Evolutionary conservation across 2,113 vertebrate species (phyloP).

Genomic region (Haemorhous mexicanus): DNA sequence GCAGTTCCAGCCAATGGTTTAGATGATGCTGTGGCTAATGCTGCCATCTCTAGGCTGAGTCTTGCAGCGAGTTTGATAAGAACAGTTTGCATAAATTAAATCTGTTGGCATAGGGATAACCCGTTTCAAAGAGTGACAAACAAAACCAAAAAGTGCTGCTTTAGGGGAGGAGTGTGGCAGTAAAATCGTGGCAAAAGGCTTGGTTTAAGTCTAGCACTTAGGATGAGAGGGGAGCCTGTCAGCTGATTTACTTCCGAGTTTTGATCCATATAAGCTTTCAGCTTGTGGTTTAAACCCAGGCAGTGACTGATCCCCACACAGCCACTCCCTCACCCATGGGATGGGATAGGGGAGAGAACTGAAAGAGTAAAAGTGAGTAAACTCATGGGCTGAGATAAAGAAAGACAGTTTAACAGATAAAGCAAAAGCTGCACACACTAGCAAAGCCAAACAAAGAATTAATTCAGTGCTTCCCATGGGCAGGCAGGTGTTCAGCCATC

Average conservation of each 20-base stretch:
- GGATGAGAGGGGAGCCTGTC: background rate
- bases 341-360: background rate
- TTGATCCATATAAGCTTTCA: background rate
- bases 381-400: background rate
- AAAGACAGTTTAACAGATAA: background rate
- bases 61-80: background rate
- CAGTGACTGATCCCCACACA: background rate
- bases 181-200: background rate
- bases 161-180: background rate
- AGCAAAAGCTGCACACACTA: background rate
- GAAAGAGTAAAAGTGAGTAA: background rate
- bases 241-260: background rate
- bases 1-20: background rate
- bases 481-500: background rate
- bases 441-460: background rate
- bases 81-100: background rate
- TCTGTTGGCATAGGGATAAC: background rate
- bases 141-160: background rate
- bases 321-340: fast-evolving
- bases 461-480: background rate
- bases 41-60: background rate
- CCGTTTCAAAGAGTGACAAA: background rate
- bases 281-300: background rate
- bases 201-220: background rate
- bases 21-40: background rate